Evolutionary conservation across 2,113 vertebrate genomes (phyloP).

Genomic region (Fukomys damarensis): DNA sequence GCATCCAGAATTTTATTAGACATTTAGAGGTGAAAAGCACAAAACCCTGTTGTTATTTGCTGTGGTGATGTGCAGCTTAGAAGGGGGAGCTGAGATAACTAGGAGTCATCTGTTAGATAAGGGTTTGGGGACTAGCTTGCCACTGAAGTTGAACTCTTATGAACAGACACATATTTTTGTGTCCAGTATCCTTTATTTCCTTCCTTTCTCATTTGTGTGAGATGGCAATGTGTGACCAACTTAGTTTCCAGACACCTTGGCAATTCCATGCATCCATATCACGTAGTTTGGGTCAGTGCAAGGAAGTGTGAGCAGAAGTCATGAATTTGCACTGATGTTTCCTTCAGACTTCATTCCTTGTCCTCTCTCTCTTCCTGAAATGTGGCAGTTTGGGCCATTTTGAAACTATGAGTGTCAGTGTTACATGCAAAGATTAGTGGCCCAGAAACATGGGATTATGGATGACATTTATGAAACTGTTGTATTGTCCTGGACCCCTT

Average conservation of each 20-base stretch:
- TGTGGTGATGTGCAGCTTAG: background rate
- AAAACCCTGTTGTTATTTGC: background rate
- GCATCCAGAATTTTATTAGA: background rate
- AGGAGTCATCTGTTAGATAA: background rate
- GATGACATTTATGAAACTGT: background rate
- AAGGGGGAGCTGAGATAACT: background rate
- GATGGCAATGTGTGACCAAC: background rate
- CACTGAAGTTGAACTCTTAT: background rate
- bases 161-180: background rate
- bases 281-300: background rate
- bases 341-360: background rate
- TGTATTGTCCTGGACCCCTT: background rate
- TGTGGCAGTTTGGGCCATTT: background rate
- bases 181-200: background rate
- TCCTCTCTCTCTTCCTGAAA: background rate
- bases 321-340: background rate
- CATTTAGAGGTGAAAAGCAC: background rate
- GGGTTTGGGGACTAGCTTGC: background rate
- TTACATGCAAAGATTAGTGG: background rate
- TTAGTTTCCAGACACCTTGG: background rate
- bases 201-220: background rate
- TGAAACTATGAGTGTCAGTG: background rate
- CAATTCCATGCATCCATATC: background rate
- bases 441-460: background rate
- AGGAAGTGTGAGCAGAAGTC: background rate